A percentile compares a stretch with the other conserved stretches of the same genome.
phyloP scores from a whole-genome alignment of 2,888 invertebrate species.

The Zhengitettix transpicula region DNA sequence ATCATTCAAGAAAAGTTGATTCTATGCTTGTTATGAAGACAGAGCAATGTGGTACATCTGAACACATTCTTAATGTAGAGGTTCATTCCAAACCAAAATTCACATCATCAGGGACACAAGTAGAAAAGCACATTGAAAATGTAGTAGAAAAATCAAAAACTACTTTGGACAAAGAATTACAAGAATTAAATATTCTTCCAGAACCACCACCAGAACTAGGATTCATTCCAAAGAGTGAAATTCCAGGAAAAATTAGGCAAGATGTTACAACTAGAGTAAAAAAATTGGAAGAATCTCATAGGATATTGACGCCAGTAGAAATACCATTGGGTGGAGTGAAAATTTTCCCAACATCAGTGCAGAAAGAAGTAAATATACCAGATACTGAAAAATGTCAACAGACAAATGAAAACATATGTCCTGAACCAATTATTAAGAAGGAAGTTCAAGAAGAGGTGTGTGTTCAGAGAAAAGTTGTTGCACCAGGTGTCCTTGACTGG shows the following conservation, averaged over 20 bases:
- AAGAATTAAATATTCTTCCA: conserved; percentile 37
- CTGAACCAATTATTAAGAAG: conserved; percentile 10
- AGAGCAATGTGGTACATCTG: neutral
- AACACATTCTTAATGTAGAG: neutral
- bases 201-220: conserved; percentile 57
- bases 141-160: neutral
- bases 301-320: conserved; percentile 30
- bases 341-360: conserved; percentile 25
- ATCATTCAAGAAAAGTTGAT: neutral
- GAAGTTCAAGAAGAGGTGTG: conserved; percentile 8
- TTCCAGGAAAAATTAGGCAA: conserved; percentile 27
- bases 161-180: neutral
- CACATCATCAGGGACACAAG: neutral
- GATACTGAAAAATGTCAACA: neutral
- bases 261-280: conserved; percentile 40
- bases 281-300: conserved; percentile 39
- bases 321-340: conserved; percentile 39
- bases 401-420: neutral
- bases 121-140: neutral
- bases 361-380: neutral
- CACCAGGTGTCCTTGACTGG: conserved; percentile 7
- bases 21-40: neutral
- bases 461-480: conserved; percentile 5
- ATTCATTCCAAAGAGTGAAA: conserved; percentile 34
- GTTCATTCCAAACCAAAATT: conserved; percentile 2